phyloP scores from a whole-genome alignment of 2,113 vertebrate species.

The Lepisosteus oculatus region DNA sequence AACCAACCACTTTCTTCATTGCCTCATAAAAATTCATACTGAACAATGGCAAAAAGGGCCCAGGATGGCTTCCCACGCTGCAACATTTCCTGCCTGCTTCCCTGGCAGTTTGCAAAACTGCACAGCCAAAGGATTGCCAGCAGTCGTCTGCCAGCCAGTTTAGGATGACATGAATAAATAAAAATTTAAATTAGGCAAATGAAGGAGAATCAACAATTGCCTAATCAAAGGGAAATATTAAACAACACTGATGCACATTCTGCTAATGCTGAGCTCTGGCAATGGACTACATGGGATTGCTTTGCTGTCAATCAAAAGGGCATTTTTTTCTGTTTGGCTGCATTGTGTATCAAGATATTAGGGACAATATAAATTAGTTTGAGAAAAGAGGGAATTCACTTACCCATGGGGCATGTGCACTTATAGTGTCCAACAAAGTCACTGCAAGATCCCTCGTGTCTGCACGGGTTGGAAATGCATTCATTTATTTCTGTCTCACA shows the following conservation, averaged over 20 bases:
- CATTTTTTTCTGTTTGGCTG: background rate
- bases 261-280: conserved; percentile 40
- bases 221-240: conserved; percentile 32
- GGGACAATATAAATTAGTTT: background rate
- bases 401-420: conserved; percentile 73
- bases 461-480: conserved; percentile 65
- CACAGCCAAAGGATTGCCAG: conserved; percentile 34
- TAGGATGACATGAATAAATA: conserved; percentile 44
- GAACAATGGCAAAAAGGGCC: no score
- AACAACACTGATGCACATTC: conserved; percentile 50
- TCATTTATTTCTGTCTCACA: conserved; percentile 64
- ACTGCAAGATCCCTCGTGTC: conserved; percentile 66
- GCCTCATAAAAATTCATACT: no score
- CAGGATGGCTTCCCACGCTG: no score
- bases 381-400: conserved; percentile 9
- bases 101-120: conserved; percentile 40
- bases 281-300: conserved; percentile 34
- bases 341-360: conserved; percentile 20
- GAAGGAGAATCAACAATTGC: conserved; percentile 52
- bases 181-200: conserved; percentile 48
- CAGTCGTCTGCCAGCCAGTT: conserved; percentile 8
- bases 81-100: conserved; percentile 25
- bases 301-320: conserved; percentile 47
- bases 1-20: no score
- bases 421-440: conserved; percentile 55